Evolutionary conservation across 2,888 invertebrate genomes (phyloP).

Genomic region (Scrobipalpa costella): DNA sequence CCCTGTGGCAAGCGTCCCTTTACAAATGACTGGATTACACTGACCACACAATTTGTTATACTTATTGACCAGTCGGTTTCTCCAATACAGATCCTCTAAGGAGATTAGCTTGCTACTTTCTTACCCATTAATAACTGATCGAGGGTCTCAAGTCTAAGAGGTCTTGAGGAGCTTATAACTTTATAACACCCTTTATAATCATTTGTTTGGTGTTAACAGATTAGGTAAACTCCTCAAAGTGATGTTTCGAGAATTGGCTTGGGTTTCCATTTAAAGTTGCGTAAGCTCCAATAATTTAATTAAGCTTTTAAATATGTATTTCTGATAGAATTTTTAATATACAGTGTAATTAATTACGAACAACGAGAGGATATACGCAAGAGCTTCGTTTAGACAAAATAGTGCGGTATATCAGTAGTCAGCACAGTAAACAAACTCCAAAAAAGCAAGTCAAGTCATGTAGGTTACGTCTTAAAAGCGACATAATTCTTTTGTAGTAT

Average conservation of each 20-base stretch:
- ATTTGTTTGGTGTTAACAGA: slow-evolving; percentile 56
- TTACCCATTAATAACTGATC: slow-evolving; percentile 38
- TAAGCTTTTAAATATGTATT: slow-evolving; percentile 6
- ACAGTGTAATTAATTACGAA: slow-evolving; percentile 10
- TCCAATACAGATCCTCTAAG: slow-evolving; percentile 20
- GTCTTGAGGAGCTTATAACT: slow-evolving; percentile 42
- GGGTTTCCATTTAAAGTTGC: slow-evolving; percentile 24
- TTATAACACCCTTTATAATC: no score
- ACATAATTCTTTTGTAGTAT: no score
- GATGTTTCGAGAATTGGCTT: slow-evolving; percentile 31
- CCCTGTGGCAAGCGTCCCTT: background rate
- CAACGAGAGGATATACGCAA: background rate
- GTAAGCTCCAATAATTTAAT: slow-evolving; percentile 24
- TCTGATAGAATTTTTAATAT: slow-evolving; percentile 4
- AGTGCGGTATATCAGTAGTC: no score
- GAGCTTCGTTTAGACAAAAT: slow-evolving; percentile 9
- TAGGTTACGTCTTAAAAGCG: no score
- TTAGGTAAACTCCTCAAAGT: slow-evolving; percentile 19
- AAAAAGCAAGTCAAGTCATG: no score
- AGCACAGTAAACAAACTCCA: no score
- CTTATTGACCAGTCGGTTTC: slow-evolving; percentile 23
- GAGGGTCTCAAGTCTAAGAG: slow-evolving; percentile 40
- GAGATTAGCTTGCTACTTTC: slow-evolving; percentile 22
- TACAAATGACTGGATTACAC: slow-evolving; percentile 20
- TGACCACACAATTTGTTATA: slow-evolving; percentile 24